Evolutionary conservation across 92 coral and sea anemone species (phyloP).

Genomic region (Nematostella vectensis): DNA sequence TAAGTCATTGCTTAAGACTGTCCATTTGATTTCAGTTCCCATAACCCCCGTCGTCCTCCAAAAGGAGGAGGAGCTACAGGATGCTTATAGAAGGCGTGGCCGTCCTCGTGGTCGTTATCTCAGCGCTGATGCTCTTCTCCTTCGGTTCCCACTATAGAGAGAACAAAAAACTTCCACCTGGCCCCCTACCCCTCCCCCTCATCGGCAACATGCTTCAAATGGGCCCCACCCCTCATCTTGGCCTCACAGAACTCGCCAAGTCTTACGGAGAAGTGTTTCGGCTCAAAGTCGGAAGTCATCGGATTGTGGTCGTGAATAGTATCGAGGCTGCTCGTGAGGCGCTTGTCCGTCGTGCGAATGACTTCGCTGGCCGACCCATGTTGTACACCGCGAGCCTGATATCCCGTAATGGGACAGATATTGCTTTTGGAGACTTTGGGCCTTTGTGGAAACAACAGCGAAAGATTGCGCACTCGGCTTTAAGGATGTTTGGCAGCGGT

Average conservation of each 20-base stretch:
- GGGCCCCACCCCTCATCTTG: conserved; percentile 78
- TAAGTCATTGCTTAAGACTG: too few relatives aligned
- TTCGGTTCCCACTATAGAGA: conserved; percentile 33
- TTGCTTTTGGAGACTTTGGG: conserved; percentile 84
- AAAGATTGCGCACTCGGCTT: conserved; percentile 89
- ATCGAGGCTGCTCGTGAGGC: conserved; percentile 97
- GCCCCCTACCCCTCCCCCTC: conserved; percentile 87
- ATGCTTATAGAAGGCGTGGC: conserved; percentile 59
- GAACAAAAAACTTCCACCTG: conserved; percentile 82
- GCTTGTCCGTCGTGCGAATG: conserved; percentile 71
- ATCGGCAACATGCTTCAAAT: conserved; percentile 94
- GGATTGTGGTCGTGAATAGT: conserved; percentile 82
- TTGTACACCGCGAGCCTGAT: conserved; percentile 78
- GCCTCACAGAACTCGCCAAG: conserved; percentile 64
- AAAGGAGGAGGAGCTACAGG: too few relatives aligned
- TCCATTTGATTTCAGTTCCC: too few relatives aligned
- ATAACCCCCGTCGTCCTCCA: too few relatives aligned
- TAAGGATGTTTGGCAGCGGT: conserved; percentile 79
- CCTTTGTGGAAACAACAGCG: conserved; percentile 91
- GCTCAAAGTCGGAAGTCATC: conserved; percentile 81
- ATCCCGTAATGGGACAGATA: conserved; percentile 81
- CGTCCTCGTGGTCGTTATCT: conserved; percentile 25
- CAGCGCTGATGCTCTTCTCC: conserved; percentile 37
- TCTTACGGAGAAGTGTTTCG: conserved; percentile 83
- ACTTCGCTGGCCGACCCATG: conserved; percentile 91